Percentiles rank a stretch among this genome's conserved stretches.
Conservation (phyloP, 2,888 invertebrate genomes). For the Eucera pruinosa region DNA sequence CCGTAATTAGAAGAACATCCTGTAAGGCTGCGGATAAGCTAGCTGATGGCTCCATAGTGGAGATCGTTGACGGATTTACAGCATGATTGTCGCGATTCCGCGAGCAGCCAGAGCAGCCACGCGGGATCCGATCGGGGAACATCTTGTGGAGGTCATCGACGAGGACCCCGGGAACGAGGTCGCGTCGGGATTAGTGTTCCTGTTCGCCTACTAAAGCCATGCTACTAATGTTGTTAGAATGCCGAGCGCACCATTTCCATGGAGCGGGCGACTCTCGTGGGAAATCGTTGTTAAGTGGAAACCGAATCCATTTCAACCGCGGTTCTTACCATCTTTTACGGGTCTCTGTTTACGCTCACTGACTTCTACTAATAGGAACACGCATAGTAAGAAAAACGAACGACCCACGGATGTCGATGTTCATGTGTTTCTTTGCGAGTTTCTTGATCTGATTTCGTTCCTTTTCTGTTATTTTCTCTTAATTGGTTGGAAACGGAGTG, state of each 20-base stretch:
- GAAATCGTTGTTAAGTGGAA: constrained; percentile 57
- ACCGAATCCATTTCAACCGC: constrained; percentile 31
- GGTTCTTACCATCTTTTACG: constrained; percentile 35
- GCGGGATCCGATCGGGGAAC: constrained; percentile 57
- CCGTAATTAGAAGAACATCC: constrained; percentile 11
- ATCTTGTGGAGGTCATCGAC: constrained; percentile 74
- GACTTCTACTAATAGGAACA: constrained; percentile 16
- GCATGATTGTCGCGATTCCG: constrained; percentile 67
- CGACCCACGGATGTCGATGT: too few species aligned
- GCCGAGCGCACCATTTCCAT: constrained; percentile 53
- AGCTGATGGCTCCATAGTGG: constrained; percentile 59
- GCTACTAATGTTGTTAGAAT: constrained; percentile 60
- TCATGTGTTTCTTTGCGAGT: neutral
- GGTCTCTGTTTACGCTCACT: constrained; percentile 39
- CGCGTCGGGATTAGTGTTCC: constrained; percentile 75
- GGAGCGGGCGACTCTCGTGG: constrained; percentile 49
- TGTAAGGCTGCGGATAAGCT: constrained; percentile 47
- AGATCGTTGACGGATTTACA: constrained; percentile 72
- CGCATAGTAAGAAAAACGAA: neutral
- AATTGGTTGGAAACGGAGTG: too few species aligned
- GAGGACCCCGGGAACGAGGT: constrained; percentile 75
- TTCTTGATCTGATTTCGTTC: neutral
- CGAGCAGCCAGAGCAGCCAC: constrained; percentile 4
- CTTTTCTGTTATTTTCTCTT: neutral
- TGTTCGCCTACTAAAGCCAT: constrained; percentile 68